Percentiles rank a stretch among this genome's conserved stretches.
phyloP scores from a whole-genome alignment of 2,888 invertebrate species.

The Hirtodrosophila histrioides region DNA sequence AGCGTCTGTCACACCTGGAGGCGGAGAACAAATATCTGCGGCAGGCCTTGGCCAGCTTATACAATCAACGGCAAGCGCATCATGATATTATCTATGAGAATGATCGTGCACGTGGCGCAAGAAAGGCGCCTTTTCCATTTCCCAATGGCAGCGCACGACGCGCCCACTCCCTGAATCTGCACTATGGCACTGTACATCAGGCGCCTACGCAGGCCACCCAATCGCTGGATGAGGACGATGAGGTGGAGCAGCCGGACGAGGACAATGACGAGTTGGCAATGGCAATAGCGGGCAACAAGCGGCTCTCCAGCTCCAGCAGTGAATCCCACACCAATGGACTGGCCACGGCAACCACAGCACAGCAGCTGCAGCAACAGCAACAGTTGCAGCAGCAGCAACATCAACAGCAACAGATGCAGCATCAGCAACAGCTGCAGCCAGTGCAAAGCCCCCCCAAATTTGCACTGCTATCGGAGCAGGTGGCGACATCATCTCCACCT shows the following conservation, averaged over 20 bases:
- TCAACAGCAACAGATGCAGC: constrained; percentile 20
- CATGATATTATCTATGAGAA: constrained; percentile 82
- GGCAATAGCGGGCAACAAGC: constrained; percentile 35
- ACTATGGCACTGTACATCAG: constrained; percentile 83
- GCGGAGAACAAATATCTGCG: constrained; percentile 87
- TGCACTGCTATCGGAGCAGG: constrained; percentile 55
- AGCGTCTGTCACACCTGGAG: constrained; percentile 88
- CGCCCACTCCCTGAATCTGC: constrained; percentile 81
- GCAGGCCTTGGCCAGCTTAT: constrained; percentile 80
- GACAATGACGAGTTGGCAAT: constrained; percentile 35
- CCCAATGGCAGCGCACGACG: constrained; percentile 72
- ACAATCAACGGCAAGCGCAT: constrained; percentile 72
- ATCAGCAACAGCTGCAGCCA: constrained; percentile 16
- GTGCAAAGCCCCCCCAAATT: constrained; percentile 72
- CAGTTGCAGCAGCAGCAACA: constrained; percentile 22
- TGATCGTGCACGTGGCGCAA: constrained; percentile 73
- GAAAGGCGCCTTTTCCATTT: constrained; percentile 63
- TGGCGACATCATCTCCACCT: constrained; percentile 38
- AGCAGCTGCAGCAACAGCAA: constrained; percentile 15
- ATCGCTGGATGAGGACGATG: constrained; percentile 77
- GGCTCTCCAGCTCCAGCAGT: constrained; percentile 59
- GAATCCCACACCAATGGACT: constrained; percentile 61
- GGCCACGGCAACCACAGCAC: constrained; percentile 18
- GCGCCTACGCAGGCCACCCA: constrained; percentile 66
- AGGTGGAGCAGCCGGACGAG: constrained; percentile 41